Evolutionary conservation across 2,797 vertebrate species (phyloP), one percentile per base, ranked within the genome.

Genomic region (Cichlasoma orientale): DNA sequence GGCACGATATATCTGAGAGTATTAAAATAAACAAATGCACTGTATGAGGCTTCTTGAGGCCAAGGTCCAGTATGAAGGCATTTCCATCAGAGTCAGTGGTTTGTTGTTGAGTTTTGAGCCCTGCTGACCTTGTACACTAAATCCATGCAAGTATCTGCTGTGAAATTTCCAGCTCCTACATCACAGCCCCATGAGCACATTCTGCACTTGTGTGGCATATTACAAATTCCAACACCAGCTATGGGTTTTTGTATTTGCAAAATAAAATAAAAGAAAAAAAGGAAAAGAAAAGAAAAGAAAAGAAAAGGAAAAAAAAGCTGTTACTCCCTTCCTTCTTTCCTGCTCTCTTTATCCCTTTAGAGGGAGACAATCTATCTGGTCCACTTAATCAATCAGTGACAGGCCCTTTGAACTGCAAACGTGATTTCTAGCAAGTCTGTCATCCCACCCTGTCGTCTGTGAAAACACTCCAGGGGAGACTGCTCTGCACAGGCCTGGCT

Each of bases 321-420:
- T 23, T 66, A 75, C 50, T 74, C 57, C 55, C 72, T 82, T 71
- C 56, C 59, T 27, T 21, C 56, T 78, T 56, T 31, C 59, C 72
- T 56, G 74, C 80, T 79, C 63, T 63, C 74, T 63, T 80, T 85
- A 61, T 56, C 71, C 73, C 82, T 87, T 36, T 16, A 44, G 81
- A 63, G 85, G 82, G 56, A 79, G 54, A 75, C 82, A 79, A 88
- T 90, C 31, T 56, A 90, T 92, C 90, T 82, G 79, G 93, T 86
- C 70, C 83, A 83, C 77, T 91, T 91, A 80, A 93, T 92, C 85
- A 91, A 90, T 91, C 82, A 85, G 85, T n/a, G 82, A 80, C 82
- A 55, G 84, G 83, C 74, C 85, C 86, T 94, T 93, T 93, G 92
- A 94, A 93, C 86, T 88, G 88, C 83, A 92, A 89, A 92, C 88